Evolutionary conservation across 2,888 invertebrate genomes (phyloP), one percentile per base, ranked within the genome.

Genomic region (Catocala sponsa): DNA sequence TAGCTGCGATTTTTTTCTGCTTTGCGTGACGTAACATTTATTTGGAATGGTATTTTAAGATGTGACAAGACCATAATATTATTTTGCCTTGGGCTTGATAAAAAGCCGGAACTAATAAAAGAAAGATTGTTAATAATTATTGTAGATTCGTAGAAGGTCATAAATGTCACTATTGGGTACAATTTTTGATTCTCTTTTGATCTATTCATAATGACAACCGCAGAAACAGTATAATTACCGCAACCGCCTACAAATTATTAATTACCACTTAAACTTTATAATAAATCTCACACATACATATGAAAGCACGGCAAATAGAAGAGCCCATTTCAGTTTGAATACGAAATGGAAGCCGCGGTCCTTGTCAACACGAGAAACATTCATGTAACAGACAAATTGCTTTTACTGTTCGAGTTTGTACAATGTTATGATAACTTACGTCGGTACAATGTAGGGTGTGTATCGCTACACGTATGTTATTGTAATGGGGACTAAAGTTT

Each of bases 331-430:
- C 70, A 63, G 72, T 75, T 81, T 80, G 82, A 83, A 85, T 84
- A 81, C 80, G 84, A 79, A 86, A 85, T 82, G 78, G 73, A 59
- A 80, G 50, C 38, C 50, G 82, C 76, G 76, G 76, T 79, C 74
- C 76, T 71, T 82, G 87, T 84, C 84, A 85, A 84, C 84, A 79
- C 57, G 63, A 68, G 79, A 76, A 80, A 80, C 77, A 85, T 81
- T 79, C 72, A 72, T 79, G 80, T 81, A 76, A 79, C 80, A 79
- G 79, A 81, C 82, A 85, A 85, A 87, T 87, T 87, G 84, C 82
- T 83, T 81, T 76, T 75, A 70, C 74, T 70, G 68, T 79, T 67
- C 62, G 60, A 73, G 78, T 80, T 81, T 78, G 74, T 73, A 72
- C 64, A 69, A 67, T 62, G 75, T 81, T 80, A 81, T 74, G 68